Percentiles rank a stretch among this genome's conserved stretches.
phyloP scores from a whole-genome alignment of 2,113 vertebrate species.

The Grammomys dolichurus region DNA sequence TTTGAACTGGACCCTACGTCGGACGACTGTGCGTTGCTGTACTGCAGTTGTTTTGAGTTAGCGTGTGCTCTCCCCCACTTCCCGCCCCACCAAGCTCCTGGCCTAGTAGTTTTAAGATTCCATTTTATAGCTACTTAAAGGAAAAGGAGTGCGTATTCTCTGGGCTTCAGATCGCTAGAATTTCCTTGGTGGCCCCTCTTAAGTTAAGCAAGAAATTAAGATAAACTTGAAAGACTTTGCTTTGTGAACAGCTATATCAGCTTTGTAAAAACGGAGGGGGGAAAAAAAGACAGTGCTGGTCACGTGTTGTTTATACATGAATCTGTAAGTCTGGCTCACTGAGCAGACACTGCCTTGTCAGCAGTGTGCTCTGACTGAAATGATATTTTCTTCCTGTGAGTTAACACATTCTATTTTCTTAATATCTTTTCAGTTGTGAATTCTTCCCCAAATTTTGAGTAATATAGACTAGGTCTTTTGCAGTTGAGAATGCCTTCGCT shows the following conservation, averaged over 20 bases:
- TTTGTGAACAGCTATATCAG: not conserved
- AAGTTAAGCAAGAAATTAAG: not conserved
- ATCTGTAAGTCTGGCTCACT: constrained; percentile 27
- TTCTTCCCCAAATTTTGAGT: constrained; percentile 17
- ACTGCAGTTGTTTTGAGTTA: constrained; percentile 9
- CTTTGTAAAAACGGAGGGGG: not conserved
- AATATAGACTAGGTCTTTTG: not conserved
- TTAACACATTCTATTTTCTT: not conserved
- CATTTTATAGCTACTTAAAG: not conserved
- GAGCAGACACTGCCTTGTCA: not conserved
- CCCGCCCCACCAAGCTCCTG: not conserved
- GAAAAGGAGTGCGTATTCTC: not conserved
- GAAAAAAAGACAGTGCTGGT: not conserved
- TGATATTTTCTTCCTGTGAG: not conserved
- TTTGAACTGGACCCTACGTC: not conserved
- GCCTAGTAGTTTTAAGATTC: not conserved
- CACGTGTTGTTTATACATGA: constrained; percentile 69
- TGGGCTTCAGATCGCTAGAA: not conserved
- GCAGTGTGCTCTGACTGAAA: not conserved
- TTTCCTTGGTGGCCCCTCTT: not conserved
- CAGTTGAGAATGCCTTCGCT: not conserved
- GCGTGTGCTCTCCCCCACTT: not conserved
- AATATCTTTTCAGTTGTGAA: not conserved
- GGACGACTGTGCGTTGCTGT: not conserved
- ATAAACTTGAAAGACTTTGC: not conserved